phyloP scores from a whole-genome alignment of 2,797 vertebrate genomes.

The Melanotaenia nigrans region DNA sequence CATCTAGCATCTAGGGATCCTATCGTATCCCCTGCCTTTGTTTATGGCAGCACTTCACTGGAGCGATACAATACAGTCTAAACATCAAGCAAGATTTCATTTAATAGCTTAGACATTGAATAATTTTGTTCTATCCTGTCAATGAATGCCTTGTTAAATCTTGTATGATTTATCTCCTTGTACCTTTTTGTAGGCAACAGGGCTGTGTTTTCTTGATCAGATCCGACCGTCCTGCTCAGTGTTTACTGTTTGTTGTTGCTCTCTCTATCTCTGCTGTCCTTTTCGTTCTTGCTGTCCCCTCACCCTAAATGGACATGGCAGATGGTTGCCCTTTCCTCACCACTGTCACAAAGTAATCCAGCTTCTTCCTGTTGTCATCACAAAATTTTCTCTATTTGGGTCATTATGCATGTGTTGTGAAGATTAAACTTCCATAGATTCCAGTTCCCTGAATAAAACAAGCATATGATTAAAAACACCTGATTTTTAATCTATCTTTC shows the following conservation, averaged over 20 bases:
- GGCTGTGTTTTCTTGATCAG: neutral
- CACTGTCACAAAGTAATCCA: neutral
- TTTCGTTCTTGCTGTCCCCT: neutral
- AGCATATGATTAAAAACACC: neutral
- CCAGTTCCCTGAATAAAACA: neutral
- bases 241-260: neutral
- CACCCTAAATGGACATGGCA: neutral
- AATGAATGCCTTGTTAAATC: neutral
- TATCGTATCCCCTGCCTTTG: neutral
- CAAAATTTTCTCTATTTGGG: neutral
- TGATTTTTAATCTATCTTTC: no score
- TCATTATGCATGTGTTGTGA: neutral
- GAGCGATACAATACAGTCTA: neutral
- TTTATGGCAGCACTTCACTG: neutral
- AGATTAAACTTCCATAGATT: neutral
- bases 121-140: neutral
- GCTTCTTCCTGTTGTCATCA: neutral
- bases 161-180: neutral
- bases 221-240: neutral
- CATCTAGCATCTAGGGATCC: no score
- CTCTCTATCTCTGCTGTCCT: neutral
- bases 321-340: conserved; percentile 7
- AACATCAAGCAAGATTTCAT: neutral
- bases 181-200: neutral
- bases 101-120: neutral